phyloP scores from a whole-genome alignment of 2,797 vertebrate species.

The Neoniphon sammara region DNA sequence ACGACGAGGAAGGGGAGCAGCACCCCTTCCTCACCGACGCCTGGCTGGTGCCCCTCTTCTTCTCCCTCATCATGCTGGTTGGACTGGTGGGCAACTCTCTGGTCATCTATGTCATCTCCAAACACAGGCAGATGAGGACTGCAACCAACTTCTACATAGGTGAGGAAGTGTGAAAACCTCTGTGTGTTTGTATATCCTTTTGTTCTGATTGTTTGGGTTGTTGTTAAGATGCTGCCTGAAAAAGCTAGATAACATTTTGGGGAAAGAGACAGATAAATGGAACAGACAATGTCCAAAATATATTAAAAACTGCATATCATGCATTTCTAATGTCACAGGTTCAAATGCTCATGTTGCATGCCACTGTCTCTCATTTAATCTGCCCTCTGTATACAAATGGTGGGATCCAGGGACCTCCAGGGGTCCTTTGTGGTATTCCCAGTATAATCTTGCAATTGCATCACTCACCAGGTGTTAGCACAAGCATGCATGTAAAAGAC shows the following conservation, averaged over 20 bases:
- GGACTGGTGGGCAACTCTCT: slow-evolving; percentile 88
- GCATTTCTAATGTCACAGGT: neutral
- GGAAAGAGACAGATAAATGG: too few species aligned
- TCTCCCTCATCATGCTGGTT: slow-evolving; percentile 88
- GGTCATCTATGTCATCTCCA: slow-evolving; percentile 88
- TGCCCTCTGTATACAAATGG: neutral
- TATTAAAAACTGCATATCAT: neutral
- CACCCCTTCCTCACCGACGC: slow-evolving; percentile 89
- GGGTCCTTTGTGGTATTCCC: neutral
- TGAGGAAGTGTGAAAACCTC: slow-evolving; percentile 66
- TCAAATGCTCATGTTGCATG: neutral
- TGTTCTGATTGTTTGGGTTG: neutral
- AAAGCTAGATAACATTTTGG: too few species aligned
- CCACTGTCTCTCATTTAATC: slow-evolving; percentile 18
- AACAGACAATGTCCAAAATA: too few species aligned
- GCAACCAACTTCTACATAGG: slow-evolving; percentile 92
- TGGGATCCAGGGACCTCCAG: slow-evolving; percentile 24
- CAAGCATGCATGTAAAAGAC: too few species aligned
- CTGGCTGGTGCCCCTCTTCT: slow-evolving; percentile 90
- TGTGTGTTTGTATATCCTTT: neutral
- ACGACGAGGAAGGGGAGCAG: slow-evolving; percentile 49
- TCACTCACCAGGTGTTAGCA: too few species aligned
- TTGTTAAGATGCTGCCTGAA: too few species aligned
- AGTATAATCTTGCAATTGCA: neutral
- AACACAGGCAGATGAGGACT: slow-evolving; percentile 89